A percentile compares a stretch with the other conserved stretches of the same genome.
Evolutionary conservation across 1,140 invertebrate genomes (phyloP).

Genomic region (Zaprionus capensis): DNA sequence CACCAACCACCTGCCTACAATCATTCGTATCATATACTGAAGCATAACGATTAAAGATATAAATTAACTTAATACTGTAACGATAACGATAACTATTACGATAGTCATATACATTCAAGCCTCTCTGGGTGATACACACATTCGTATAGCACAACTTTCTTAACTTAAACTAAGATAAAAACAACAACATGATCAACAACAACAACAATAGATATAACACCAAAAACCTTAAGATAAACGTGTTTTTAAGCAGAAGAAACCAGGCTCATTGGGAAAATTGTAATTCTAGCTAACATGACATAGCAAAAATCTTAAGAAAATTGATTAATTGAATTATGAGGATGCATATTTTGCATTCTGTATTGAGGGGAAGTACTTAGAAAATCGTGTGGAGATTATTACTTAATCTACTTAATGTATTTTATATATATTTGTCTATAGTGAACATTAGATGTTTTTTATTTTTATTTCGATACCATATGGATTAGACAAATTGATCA

Average conservation of each 20-base stretch:
- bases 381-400: slow-evolving; percentile 12
- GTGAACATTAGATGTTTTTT: slow-evolving; percentile 21
- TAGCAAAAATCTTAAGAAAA: slow-evolving; percentile 28
- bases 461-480: slow-evolving; percentile 28
- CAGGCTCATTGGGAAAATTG: slow-evolving; percentile 7
- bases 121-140: slow-evolving; percentile 47
- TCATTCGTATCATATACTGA: slow-evolving; percentile 74
- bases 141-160: slow-evolving; percentile 60
- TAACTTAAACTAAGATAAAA: slow-evolving; percentile 44
- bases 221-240: slow-evolving; percentile 5
- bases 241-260: slow-evolving; percentile 27
- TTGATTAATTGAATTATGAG: slow-evolving; percentile 19
- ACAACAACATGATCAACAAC: slow-evolving; percentile 24
- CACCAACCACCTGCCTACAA: slow-evolving; percentile 82
- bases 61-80: slow-evolving; percentile 10
- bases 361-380: slow-evolving; percentile 27
- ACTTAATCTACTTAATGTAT: slow-evolving; percentile 28
- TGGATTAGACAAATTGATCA: slow-evolving; percentile 18
- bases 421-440: slow-evolving; percentile 39
- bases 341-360: slow-evolving; percentile 12
- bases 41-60: slow-evolving; percentile 31
- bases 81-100: slow-evolving; percentile 44
- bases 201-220: slow-evolving; percentile 11
- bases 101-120: slow-evolving; percentile 42
- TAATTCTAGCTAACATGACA: slow-evolving; percentile 30